Conservation (phyloP, 2,113 vertebrate genomes). For the Eclectus roratus region DNA sequence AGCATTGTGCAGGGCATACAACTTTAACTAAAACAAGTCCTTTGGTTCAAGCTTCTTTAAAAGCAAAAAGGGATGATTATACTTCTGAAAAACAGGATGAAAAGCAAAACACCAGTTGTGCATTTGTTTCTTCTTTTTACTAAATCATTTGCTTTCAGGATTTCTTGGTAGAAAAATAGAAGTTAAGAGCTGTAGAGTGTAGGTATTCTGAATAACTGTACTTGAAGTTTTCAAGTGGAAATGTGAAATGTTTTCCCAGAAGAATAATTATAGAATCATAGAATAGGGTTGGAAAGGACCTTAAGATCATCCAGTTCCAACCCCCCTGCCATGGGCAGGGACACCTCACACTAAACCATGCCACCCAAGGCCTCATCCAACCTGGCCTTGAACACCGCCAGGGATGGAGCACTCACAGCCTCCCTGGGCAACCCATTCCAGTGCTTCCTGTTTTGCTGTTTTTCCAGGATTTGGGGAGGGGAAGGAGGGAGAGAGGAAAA, state of each 20-base stretch:
- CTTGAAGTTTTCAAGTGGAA: not conserved
- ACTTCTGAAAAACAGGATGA: not conserved
- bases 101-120: not conserved
- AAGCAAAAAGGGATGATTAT: not conserved
- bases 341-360: no score
- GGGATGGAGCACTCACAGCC: no score
- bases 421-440: no score
- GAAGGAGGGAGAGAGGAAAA: not conserved
- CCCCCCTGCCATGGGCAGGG: no score
- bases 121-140: not conserved
- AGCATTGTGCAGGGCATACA: not conserved
- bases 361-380: no score
- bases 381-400: no score
- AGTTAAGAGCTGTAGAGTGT: not conserved
- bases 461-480: not conserved
- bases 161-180: not conserved
- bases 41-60: not conserved
- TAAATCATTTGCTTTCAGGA: not conserved
- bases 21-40: not conserved
- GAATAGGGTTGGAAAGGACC: no score
- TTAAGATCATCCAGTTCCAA: no score
- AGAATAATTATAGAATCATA: not conserved
- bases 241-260: not conserved
- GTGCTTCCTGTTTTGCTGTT: not conserved
- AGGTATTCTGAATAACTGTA: not conserved